phyloP scores from a whole-genome alignment of 2,888 invertebrate genomes.

The Callosobruchus maculatus region DNA sequence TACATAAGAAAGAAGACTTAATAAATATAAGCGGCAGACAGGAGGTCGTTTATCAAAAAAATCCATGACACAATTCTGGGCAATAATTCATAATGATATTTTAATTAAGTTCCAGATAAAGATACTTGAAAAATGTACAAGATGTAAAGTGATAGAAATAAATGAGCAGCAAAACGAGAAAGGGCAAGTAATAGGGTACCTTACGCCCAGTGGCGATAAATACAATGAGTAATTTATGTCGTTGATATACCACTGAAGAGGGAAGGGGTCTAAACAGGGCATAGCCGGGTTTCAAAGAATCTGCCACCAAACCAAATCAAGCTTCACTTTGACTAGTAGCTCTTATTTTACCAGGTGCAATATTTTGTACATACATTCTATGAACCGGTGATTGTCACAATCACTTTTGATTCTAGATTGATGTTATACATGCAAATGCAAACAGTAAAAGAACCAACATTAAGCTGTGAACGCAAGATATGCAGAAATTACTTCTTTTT shows the following conservation, averaged over 20 bases:
- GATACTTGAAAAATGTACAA: constrained; percentile 36
- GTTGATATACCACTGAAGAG: not conserved
- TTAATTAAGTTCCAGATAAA: constrained; percentile 37
- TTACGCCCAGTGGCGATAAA: not conserved
- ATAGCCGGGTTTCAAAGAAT: no score
- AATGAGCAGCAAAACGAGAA: constrained; percentile 16
- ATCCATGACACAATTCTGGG: constrained; percentile 25
- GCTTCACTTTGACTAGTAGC: no score
- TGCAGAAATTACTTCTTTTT: no score
- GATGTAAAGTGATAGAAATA: constrained; percentile 28
- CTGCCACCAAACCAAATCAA: no score
- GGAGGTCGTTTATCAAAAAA: constrained; percentile 15
- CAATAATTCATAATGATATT: constrained; percentile 39
- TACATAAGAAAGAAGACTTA: not conserved
- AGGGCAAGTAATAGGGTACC: not conserved
- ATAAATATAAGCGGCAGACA: not conserved
- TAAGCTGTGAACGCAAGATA: no score
- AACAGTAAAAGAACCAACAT: no score
- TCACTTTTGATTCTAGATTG: no score
- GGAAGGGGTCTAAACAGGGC: no score
- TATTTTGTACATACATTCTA: no score
- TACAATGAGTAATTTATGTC: not conserved
- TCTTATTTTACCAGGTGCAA: no score
- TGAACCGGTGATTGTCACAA: no score
- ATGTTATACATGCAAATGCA: no score